A percentile compares a stretch with the other conserved stretches of the same genome.
Conservation (phyloP, 2,888 invertebrate species). For the Sepioteuthis lessoniana region DNA sequence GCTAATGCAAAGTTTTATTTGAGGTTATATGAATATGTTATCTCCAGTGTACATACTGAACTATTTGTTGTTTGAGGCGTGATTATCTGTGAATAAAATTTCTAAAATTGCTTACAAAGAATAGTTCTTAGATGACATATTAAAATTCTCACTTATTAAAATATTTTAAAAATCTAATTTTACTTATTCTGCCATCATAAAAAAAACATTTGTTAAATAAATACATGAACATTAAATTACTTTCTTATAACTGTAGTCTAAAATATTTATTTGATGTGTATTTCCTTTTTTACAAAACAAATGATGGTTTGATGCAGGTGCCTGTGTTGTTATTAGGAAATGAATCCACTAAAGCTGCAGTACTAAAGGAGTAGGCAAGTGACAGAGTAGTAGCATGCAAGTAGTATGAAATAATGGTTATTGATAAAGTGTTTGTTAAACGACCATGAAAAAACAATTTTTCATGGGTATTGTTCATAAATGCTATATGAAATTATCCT, state of each 20-base stretch:
- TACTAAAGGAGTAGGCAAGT: no score
- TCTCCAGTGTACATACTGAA: background rate
- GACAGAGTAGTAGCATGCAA: no score
- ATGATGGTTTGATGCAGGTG: no score
- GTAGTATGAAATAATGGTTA: no score
- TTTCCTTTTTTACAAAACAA: no score
- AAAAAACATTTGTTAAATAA: background rate
- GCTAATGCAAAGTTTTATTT: background rate
- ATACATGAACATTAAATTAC: background rate
- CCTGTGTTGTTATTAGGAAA: no score
- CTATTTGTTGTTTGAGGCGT: background rate
- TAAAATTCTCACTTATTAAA: background rate
- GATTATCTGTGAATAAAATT: background rate
- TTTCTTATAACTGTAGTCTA: background rate
- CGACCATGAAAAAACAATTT: no score
- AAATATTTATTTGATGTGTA: no score
- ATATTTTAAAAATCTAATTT: background rate
- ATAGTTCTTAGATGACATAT: background rate
- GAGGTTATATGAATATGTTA: background rate
- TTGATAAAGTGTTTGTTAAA: no score
- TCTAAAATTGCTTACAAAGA: background rate
- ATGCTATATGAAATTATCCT: no score
- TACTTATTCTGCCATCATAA: background rate
- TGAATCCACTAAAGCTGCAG: no score
- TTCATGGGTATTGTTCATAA: no score